These are phyloP conservation scores for Argyrosomus regius DNA, from an alignment of 2,797 vertebrate genomes.

Conservation along the genomic window DNA sequence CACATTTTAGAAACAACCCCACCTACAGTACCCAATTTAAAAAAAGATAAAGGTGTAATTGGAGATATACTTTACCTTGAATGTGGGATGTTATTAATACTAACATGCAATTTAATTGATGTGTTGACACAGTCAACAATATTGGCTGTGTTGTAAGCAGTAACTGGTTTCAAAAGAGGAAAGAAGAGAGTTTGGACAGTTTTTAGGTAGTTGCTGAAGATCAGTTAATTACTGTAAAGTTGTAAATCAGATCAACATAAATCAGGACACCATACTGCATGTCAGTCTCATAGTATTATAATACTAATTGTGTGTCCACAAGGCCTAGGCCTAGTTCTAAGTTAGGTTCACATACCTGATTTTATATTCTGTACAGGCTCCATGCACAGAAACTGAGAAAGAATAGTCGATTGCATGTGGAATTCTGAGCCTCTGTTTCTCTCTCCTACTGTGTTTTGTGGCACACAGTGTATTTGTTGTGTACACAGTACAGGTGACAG, in stretches of 20 bases:
- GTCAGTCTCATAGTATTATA: not conserved
- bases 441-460: conserved; percentile 47
- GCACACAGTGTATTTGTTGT: conserved; percentile 66
- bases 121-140: conserved; percentile 19
- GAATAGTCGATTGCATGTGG: not conserved
- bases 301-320: not conserved
- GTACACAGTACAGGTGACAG: conserved; percentile 58
- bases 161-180: not conserved
- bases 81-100: conserved; percentile 6
- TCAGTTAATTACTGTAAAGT: not conserved
- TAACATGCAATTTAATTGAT: not conserved
- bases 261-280: not conserved
- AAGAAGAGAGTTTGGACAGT: no score
- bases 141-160: conserved; percentile 7
- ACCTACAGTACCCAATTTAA: not conserved
- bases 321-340: not conserved
- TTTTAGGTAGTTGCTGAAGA: not conserved
- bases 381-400: not conserved
- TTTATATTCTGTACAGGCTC: not conserved
- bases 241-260: not conserved
- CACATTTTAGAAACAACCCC: conserved; percentile 2
- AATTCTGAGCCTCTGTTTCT: conserved; percentile 5
- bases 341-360: not conserved
- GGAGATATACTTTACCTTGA: not conserved
- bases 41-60: not conserved